Percentiles rank a stretch among this genome's conserved stretches.
Evolutionary conservation across 2,888 invertebrate species (phyloP).

Genomic region (Brenthis hecate): DNA sequence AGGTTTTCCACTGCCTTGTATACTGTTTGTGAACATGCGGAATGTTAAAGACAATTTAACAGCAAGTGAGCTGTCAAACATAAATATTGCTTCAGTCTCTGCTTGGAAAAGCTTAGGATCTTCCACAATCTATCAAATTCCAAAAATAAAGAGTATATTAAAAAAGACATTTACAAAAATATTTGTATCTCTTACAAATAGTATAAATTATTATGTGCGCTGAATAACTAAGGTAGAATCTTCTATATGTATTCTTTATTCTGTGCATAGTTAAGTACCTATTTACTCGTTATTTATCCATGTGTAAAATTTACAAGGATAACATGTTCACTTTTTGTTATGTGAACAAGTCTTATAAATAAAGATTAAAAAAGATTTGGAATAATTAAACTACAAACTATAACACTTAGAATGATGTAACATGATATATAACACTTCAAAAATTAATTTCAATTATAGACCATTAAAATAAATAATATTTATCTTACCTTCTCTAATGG

Average conservation of each 20-base stretch:
- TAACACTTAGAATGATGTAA: not conserved
- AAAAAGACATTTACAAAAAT: no score
- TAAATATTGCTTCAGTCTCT: slow-evolving; percentile 79
- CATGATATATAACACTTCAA: not conserved
- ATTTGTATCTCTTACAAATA: no score
- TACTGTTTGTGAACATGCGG: slow-evolving; percentile 85
- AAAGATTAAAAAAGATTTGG: no score
- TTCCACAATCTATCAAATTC: slow-evolving; percentile 63
- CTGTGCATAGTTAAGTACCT: no score
- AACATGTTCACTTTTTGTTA: no score
- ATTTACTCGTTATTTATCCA: no score
- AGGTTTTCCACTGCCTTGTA: slow-evolving; percentile 85
- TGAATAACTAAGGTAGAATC: no score
- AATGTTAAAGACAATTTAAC: slow-evolving; percentile 86
- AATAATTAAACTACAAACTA: not conserved
- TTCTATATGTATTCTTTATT: no score
- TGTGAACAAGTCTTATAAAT: no score
- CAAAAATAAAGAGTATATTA: not conserved
- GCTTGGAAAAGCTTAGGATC: slow-evolving; percentile 77
- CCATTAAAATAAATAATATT: not conserved
- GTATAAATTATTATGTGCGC: no score
- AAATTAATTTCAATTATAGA: not conserved
- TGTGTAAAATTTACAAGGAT: no score
- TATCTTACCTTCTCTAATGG: slow-evolving; percentile 74
- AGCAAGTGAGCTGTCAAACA: slow-evolving; percentile 83